Evolutionary conservation across 2,113 vertebrate genomes (phyloP).

Genomic region (Ivindomyrus marchei): DNA sequence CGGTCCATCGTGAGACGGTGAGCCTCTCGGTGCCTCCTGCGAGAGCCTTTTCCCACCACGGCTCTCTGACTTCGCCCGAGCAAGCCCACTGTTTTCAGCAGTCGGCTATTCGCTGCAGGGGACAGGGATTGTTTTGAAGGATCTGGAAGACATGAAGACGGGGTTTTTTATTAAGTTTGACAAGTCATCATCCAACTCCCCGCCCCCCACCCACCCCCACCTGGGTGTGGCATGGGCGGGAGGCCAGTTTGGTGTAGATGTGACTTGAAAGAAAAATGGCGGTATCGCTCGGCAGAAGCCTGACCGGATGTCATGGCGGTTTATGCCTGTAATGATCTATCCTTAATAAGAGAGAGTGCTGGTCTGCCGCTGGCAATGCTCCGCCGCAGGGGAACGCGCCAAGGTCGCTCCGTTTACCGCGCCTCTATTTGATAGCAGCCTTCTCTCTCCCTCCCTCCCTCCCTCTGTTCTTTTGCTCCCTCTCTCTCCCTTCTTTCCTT

Average conservation of each 20-base stretch:
- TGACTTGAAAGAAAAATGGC: slow-evolving; percentile 32
- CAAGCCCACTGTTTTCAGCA: neutral
- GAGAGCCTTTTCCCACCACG: neutral
- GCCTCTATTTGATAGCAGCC: slow-evolving; percentile 34
- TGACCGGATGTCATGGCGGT: slow-evolving; percentile 44
- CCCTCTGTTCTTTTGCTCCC: neutral
- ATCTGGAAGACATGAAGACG: slow-evolving; percentile 23
- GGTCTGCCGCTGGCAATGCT: slow-evolving; percentile 30
- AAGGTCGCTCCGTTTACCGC: slow-evolving; percentile 40
- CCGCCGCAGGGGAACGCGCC: slow-evolving; percentile 27
- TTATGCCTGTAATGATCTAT: slow-evolving; percentile 52
- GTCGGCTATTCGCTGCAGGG: slow-evolving; percentile 13
- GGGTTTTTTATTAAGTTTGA: slow-evolving; percentile 27
- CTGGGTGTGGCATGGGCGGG: slow-evolving; percentile 27
- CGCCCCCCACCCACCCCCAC: neutral
- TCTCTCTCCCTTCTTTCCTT: neutral
- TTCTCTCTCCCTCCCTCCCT: neutral
- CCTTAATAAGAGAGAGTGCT: slow-evolving; percentile 43
- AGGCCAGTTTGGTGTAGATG: slow-evolving; percentile 28
- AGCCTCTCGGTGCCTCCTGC: neutral
- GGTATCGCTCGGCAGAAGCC: slow-evolving; percentile 16
- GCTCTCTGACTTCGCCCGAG: neutral
- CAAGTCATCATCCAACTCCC: slow-evolving; percentile 5
- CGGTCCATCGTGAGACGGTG: neutral
- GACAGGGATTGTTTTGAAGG: slow-evolving; percentile 24